These are phyloP conservation scores for Tympanoctomys barrerae DNA, from an alignment of 2,797 vertebrate species.

Conservation along the genomic window DNA sequence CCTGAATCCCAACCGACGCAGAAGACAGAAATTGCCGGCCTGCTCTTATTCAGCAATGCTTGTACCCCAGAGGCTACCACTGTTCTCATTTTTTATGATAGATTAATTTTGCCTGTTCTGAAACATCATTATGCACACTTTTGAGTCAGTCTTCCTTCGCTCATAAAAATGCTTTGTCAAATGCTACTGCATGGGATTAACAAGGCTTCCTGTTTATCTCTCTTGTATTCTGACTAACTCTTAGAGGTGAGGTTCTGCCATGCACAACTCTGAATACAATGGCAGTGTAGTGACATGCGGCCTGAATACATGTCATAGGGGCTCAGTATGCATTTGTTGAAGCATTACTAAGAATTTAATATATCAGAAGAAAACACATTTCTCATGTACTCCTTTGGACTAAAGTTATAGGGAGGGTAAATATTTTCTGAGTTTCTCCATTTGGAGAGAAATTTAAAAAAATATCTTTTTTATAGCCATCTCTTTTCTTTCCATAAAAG, in stretches of 20 bases:
- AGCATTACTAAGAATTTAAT: neutral
- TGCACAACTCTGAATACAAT: neutral
- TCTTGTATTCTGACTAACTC: neutral
- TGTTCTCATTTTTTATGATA: neutral
- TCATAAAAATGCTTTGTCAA: conserved; percentile 29
- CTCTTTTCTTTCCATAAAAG: conserved; percentile 9
- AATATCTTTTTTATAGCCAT: neutral
- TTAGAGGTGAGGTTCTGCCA: neutral
- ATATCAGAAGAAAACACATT: neutral
- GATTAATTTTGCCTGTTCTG: neutral
- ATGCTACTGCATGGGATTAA: neutral
- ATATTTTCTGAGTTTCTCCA: neutral
- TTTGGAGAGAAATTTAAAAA: neutral
- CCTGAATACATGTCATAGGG: neutral
- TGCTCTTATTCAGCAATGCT: neutral
- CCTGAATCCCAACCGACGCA: neutral
- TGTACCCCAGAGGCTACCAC: neutral
- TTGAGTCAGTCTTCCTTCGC: conserved; percentile 24
- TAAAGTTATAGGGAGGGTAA: neutral
- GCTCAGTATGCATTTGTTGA: neutral
- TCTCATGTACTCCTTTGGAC: neutral
- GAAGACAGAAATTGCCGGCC: neutral
- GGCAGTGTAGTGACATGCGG: neutral
- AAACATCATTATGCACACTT: neutral
- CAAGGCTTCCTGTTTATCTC: neutral